Base-by-base conservation (phyloP, 1,140 invertebrate species). In the Teleopsis dalmanni region DNA sequence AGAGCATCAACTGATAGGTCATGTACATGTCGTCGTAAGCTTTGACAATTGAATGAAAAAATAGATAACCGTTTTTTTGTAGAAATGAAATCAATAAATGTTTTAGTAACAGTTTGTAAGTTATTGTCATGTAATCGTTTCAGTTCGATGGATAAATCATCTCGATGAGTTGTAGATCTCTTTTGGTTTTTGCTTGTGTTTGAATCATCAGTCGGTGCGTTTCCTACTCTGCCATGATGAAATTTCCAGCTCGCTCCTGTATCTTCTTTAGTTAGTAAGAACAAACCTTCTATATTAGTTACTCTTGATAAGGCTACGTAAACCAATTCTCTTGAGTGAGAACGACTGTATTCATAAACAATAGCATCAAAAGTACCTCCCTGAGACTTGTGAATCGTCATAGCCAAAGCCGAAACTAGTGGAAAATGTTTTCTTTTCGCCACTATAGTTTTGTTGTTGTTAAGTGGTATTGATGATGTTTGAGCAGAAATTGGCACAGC, bases 371-470 rank as follows among this genome's bases (percentile, higher is more conserved):
- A 52, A 18, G 62, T 56, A 54, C 61, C 62, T 13, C 66, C 64
- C 52, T 68, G 62, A 2, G 59, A 48, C 48, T 79, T 76, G 50
- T 75, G 75, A 27, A 75, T 73, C 8, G 73, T 75, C 60, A 77
- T 70, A 3, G 68, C 67, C 59, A 78, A 80, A 22, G 76, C 71
- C 1, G 76, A 50, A 53, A 56, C 50, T 29, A 73, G 36, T 22
- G 70, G 65, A 57, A 76, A 73, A 46, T 72, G 59, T 33, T 38
- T 25, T 16, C 53, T 19, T 52, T 57, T 57, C n/a, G 33, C 22
- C 5, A 7, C 13, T 10, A 52, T 43, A n/a, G 41, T 43, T 43
- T 26, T 25, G 19, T 43, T 43, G 9, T 25, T 43, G 19, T 43
- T 43, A 9, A 43, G 23, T 13, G 21, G 19, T 13, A 31, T 43